Percentiles rank a stretch among this genome's conserved stretches.
Evolutionary conservation across 1,140 invertebrate species (phyloP).

Genomic region (Tetramorium alpestre): DNA sequence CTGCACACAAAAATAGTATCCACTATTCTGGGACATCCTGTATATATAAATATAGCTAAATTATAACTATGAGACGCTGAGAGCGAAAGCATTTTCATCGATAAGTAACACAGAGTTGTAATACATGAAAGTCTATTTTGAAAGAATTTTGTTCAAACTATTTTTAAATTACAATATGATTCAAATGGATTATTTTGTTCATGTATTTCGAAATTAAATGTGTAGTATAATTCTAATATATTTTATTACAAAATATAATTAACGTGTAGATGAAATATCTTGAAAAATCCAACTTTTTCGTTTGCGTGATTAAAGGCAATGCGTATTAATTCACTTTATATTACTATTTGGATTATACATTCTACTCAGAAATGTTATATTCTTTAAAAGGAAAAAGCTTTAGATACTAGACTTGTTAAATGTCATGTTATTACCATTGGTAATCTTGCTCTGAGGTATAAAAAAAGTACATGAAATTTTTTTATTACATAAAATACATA

Average conservation of each 20-base stretch:
- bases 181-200: no score
- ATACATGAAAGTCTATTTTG: background rate
- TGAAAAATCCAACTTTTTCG: background rate
- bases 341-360: background rate
- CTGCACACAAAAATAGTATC: no score
- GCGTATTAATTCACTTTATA: background rate
- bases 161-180: no score
- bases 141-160: background rate
- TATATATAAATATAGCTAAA: no score
- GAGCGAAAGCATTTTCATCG: slow-evolving; percentile 9
- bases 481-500: no score
- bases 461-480: no score
- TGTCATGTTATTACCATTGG: no score
- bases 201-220: no score
- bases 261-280: background rate
- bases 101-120: background rate
- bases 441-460: no score
- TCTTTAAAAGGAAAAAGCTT: no score
- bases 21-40: no score
- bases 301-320: background rate
- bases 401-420: no score
- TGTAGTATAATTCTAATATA: background rate
- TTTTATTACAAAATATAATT: slow-evolving; percentile 3
- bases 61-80: background rate
- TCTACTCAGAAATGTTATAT: background rate